phyloP scores from a whole-genome alignment of 1,140 invertebrate species.

The Sogatella furcifera region DNA sequence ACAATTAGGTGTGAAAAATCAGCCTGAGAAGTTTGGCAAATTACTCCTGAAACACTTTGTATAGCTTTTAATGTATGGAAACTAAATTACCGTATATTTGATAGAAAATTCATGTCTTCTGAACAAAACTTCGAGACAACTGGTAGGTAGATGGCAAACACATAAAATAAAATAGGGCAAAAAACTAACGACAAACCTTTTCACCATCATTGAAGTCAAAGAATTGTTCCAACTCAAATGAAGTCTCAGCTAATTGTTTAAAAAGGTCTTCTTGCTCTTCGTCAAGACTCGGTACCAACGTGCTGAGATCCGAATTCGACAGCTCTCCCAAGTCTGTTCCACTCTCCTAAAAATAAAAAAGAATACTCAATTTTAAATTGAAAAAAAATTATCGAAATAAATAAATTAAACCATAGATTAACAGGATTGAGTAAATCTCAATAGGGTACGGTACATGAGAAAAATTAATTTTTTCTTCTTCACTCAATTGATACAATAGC shows the following conservation, averaged over 20 bases:
- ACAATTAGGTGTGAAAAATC: too few relatives aligned
- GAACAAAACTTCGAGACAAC: neutral
- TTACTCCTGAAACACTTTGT: too few relatives aligned
- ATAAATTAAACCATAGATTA: too few relatives aligned
- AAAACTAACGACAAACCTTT: slow-evolving; percentile 20
- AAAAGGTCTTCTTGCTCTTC: slow-evolving; percentile 57
- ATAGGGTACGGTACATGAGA: too few relatives aligned
- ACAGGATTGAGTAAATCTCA: too few relatives aligned
- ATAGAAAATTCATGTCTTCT: neutral
- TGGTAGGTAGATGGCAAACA: neutral
- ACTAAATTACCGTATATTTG: too few relatives aligned
- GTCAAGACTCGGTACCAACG: slow-evolving; percentile 38
- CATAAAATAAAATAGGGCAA: neutral
- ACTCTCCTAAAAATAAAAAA: slow-evolving; percentile 29
- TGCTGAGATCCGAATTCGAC: slow-evolving; percentile 53
- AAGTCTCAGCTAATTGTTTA: slow-evolving; percentile 53
- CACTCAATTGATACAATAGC: too few relatives aligned
- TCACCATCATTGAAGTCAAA: slow-evolving; percentile 35
- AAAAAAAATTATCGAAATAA: too few relatives aligned
- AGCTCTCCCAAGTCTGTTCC: slow-evolving; percentile 42
- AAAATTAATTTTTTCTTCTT: too few relatives aligned
- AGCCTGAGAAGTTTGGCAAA: too few relatives aligned
- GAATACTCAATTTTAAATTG: too few relatives aligned
- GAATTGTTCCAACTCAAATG: slow-evolving; percentile 42
- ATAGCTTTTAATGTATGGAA: too few relatives aligned